Conservation (phyloP, 2,888 invertebrate species). For the Adelphocoris suturalis region DNA sequence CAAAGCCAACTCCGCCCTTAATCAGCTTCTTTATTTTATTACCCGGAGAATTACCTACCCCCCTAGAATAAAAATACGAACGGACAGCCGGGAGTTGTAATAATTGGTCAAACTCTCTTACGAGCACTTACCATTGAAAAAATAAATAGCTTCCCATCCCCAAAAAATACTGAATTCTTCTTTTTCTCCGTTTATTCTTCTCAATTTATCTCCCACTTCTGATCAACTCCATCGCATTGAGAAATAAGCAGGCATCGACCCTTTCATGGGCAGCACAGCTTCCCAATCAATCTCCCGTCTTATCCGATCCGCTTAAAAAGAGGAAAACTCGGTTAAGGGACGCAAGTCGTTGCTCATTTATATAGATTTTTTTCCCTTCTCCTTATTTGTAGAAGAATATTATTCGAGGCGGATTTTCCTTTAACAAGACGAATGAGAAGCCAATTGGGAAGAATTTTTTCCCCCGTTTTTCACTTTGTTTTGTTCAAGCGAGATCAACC, state of each 20-base stretch:
- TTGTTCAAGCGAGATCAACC: neutral
- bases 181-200: conserved; percentile 3
- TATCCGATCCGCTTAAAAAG: conserved; percentile 4
- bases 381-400: neutral
- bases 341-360: conserved; percentile 13
- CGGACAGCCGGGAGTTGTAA: neutral
- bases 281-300: conserved; percentile 24
- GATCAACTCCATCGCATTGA: neutral
- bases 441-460: neutral
- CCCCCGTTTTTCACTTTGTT: neutral
- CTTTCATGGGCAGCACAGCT: conserved; percentile 36
- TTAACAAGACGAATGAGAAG: neutral
- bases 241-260: neutral
- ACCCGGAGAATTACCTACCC: neutral
- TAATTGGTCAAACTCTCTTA: neutral
- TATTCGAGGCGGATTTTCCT: neutral
- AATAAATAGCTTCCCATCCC: neutral
- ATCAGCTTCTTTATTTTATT: neutral
- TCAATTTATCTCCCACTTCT: neutral
- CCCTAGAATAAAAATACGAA: neutral
- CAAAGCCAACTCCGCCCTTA: too few species aligned
- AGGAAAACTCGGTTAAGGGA: neutral
- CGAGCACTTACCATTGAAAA: neutral
- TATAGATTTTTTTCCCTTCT: neutral
- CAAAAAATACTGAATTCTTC: neutral